Evolutionary conservation across 2,113 vertebrate species (phyloP).

Genomic region (Eulemur macaco): DNA sequence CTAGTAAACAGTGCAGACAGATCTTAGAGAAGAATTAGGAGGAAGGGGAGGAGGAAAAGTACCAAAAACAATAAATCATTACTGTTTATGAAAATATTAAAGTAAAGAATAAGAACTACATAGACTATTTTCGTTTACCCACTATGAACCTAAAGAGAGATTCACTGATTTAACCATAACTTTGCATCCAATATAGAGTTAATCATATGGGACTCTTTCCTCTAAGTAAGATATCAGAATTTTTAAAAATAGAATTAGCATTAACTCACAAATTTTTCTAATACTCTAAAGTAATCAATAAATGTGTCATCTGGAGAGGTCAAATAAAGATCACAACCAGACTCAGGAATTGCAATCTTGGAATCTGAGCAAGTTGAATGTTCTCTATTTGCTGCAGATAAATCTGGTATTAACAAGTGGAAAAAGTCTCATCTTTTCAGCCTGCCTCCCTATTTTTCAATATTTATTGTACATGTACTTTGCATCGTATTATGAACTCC

Average conservation of each 20-base stretch:
- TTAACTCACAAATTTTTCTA: background rate
- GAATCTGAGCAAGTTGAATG: slow-evolving; percentile 38
- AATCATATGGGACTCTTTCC: background rate
- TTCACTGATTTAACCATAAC: background rate
- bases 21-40: background rate
- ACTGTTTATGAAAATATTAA: background rate
- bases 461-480: slow-evolving; percentile 23
- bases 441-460: background rate
- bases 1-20: background rate
- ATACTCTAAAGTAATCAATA: slow-evolving; percentile 29
- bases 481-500: background rate
- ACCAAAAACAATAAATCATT: background rate
- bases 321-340: background rate
- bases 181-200: background rate
- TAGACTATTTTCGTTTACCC: background rate
- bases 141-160: background rate
- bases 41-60: background rate
- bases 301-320: background rate
- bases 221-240: background rate
- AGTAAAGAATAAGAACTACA: background rate
- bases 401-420: background rate
- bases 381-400: background rate
- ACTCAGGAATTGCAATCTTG: background rate
- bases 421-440: background rate
- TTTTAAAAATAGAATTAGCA: background rate